Conservation (phyloP, 1,140 invertebrate species). For the Cotesia vestalis region DNA sequence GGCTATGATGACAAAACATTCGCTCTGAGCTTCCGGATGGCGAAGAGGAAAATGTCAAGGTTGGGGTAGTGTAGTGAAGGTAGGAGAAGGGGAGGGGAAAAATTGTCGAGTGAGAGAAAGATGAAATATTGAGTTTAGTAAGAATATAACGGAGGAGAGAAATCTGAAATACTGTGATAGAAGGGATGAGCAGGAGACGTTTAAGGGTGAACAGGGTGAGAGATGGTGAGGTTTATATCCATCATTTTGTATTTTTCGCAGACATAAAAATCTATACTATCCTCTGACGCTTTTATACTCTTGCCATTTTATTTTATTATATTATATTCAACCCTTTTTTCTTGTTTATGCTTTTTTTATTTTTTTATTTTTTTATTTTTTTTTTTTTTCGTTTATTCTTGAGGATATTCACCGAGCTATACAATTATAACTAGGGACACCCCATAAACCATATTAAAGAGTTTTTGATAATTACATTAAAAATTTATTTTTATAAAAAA, state of each 20-base stretch:
- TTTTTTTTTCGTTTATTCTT: too few relatives aligned
- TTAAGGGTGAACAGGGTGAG: slow-evolving; percentile 40
- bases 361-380: too few relatives aligned
- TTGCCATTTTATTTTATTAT: too few relatives aligned
- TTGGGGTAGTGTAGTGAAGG: slow-evolving; percentile 31
- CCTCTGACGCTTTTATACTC: slow-evolving; percentile 19
- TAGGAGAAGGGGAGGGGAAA: slow-evolving; percentile 31
- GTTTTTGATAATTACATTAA: too few relatives aligned
- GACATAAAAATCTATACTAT: slow-evolving; percentile 53
- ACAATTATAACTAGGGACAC: too few relatives aligned
- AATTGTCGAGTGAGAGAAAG: neutral
- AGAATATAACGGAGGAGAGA: slow-evolving; percentile 1
- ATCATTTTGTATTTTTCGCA: slow-evolving; percentile 65
- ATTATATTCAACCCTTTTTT: too few relatives aligned
- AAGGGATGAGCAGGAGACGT: slow-evolving; percentile 34
- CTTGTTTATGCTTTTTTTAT: too few relatives aligned
- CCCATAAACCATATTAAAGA: too few relatives aligned
- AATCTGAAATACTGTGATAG: slow-evolving; percentile 9
- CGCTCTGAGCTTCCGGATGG: slow-evolving; percentile 52
- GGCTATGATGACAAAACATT: slow-evolving; percentile 59
- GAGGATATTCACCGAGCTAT: too few relatives aligned
- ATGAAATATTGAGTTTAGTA: too few relatives aligned
- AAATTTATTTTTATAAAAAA: too few relatives aligned
- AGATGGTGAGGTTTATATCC: slow-evolving; percentile 59
- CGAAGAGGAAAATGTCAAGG: slow-evolving; percentile 41